Evolutionary conservation across 2,113 vertebrate species (phyloP).

Genomic region (rabbit (Oryctolagus cuniculus)): mOryCun1.1 NC_091453.1:6446001-6446500

Average conservation of each 20-base stretch:
- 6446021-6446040: neutral
- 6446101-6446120: neutral
- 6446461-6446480: neutral
- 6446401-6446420: neutral
- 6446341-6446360: neutral
- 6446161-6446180: neutral
- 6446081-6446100: neutral
- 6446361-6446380: slow-evolving; percentile 17
- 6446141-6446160: slow-evolving; percentile 26
- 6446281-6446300: neutral
- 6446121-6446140: neutral
- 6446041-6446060: neutral
- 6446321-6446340: neutral
- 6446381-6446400: neutral
- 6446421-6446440: neutral
- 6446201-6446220: neutral
- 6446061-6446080: neutral
- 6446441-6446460: neutral
- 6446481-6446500: slow-evolving; percentile 11
- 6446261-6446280: neutral
- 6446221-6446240: neutral
- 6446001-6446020: neutral
- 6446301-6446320: neutral
- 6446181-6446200: neutral
- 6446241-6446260: neutral